Evolutionary conservation across 2,888 invertebrate species (phyloP), one percentile per base, ranked within the genome.

Genomic region (Tipula unca): DNA sequence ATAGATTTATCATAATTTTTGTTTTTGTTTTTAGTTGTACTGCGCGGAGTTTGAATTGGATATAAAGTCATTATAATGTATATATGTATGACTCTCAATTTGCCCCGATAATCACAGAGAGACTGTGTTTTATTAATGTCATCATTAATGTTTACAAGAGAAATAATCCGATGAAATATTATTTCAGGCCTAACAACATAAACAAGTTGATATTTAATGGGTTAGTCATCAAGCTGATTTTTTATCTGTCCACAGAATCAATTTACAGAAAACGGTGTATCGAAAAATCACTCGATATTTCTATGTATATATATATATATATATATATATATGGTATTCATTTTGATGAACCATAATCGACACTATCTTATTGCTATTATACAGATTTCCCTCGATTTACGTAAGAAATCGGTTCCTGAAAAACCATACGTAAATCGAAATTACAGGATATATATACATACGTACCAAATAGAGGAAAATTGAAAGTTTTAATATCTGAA

Each of bases 1-100:
- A 36, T 20, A 36, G 32, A 84, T 84, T 84, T 84, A 84, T 84
- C 39, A 84, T 84, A 32, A 32, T 83, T 32, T 83, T 83, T 83
- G 83, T 83, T 83, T 32, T 83, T 83, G n/a, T 83, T 29, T 82
- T 6, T 32, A n/a, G 17, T 83, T 69, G 20, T 69, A 69, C 69
- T 69, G 25, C 25, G 25, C 8, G 3, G 20, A 69, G 69, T 69
- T 69, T 69, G 25, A 69, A 69, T 48, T 48, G 48, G 48, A 48
- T 48, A 48, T 17, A 48, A 48, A 48, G 14, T 69, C 25, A 25
- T 25, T 69, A 25, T 25, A 69, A 69, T 69, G 69, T 69, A 14
- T 25, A 20, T 69, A 25, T 69, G 25, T 48, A 48, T 48, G 6
- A 69, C 69, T 69, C 69, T 69, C 69, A 69, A 69, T 69, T 69